Evolutionary conservation across 2,888 invertebrate genomes (phyloP).

Genomic region (Lypha dubia): DNA sequence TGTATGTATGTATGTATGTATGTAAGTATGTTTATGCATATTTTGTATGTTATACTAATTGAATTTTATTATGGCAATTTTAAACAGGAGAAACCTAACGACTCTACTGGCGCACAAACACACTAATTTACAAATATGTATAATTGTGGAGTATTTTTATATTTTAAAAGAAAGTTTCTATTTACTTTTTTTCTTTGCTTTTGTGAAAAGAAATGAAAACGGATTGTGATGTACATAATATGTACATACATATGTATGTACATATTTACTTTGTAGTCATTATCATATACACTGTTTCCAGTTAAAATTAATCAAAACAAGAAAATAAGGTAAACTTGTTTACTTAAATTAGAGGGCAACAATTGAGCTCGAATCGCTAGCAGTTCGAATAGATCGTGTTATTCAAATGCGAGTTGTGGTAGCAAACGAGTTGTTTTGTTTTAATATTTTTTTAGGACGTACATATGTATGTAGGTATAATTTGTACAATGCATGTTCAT

Average conservation of each 20-base stretch:
- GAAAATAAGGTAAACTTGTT: constrained; percentile 4
- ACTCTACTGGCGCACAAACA: constrained; percentile 23
- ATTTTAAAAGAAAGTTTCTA: constrained; percentile 64
- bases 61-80: constrained; percentile 67
- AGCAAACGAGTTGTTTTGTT: too few species aligned
- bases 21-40: constrained; percentile 39
- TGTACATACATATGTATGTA: too few species aligned
- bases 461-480: too few species aligned
- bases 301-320: background rate
- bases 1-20: too few species aligned
- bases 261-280: too few species aligned
- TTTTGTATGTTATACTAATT: constrained; percentile 60
- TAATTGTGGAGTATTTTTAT: constrained; percentile 40
- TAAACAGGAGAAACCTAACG: constrained; percentile 52
- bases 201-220: constrained; percentile 57
- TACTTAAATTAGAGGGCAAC: too few species aligned
- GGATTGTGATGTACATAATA: too few species aligned
- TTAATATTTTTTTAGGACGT: too few species aligned
- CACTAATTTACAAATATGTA: constrained; percentile 19
- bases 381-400: too few species aligned
- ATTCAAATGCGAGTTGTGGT: too few species aligned
- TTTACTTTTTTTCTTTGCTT: constrained; percentile 1
- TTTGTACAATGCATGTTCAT: too few species aligned
- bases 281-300: constrained; percentile 41
- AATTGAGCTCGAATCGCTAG: too few species aligned